phyloP scores from a whole-genome alignment of 2,888 invertebrate species.

The Ephialtes manifestator region DNA sequence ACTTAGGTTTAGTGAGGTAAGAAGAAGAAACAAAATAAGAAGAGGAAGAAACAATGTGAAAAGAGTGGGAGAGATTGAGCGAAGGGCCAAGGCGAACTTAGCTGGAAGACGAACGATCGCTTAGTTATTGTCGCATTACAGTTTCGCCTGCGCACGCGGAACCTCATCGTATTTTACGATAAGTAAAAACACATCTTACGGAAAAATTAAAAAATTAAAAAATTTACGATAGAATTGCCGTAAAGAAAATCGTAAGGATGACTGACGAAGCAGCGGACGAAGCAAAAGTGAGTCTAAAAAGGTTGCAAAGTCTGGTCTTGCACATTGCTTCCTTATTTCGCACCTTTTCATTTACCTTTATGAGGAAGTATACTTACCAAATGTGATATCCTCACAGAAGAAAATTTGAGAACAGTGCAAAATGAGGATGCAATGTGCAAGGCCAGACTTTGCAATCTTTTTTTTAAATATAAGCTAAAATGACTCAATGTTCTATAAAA shows the following conservation, averaged over 20 bases:
- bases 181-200: neutral
- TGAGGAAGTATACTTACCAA: too few species aligned
- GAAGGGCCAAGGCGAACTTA: constrained; percentile 70
- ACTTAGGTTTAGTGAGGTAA: constrained; percentile 62
- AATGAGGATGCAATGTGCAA: too few species aligned
- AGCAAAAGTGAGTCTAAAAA: constrained; percentile 81
- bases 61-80: constrained; percentile 71
- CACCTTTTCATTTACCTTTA: too few species aligned
- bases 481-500: too few species aligned
- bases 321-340: too few species aligned
- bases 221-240: neutral
- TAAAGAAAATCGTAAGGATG: constrained; percentile 70
- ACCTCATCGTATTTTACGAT: constrained; percentile 69
- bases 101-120: constrained; percentile 75
- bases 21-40: constrained; percentile 62
- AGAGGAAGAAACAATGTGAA: constrained; percentile 58
- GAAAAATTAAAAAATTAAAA: neutral
- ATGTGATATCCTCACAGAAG: too few species aligned
- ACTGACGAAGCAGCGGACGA: constrained; percentile 78
- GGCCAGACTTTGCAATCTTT: too few species aligned
- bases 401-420: too few species aligned
- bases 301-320: too few species aligned
- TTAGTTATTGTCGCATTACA: constrained; percentile 83
- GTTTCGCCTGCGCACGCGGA: constrained; percentile 74
- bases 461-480: too few species aligned